phyloP scores from a whole-genome alignment of 2,888 invertebrate genomes.

The Galeruca laticollis region DNA sequence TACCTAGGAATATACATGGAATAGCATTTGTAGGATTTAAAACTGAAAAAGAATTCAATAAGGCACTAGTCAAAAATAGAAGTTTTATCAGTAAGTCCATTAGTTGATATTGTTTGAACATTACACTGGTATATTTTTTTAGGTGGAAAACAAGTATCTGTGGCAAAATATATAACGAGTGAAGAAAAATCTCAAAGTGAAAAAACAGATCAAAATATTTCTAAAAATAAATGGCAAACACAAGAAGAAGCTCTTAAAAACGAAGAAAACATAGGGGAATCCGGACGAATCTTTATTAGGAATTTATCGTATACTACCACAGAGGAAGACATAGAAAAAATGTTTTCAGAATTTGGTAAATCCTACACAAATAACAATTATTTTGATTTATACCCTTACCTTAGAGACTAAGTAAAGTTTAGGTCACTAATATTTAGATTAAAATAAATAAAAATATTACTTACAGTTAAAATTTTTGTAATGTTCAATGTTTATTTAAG shows the following conservation, averaged over 20 bases:
- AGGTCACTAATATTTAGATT: no score
- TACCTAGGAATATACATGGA: conserved; percentile 83
- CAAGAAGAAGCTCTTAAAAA: conserved; percentile 75
- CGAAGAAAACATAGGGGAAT: conserved; percentile 87
- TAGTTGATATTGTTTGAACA: conserved; percentile 25
- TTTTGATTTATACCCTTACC: background rate
- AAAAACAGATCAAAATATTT: conserved; percentile 50
- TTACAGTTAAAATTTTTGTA: no score
- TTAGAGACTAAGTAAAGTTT: no score
- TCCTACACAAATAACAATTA: conserved; percentile 14
- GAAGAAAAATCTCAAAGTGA: conserved; percentile 44
- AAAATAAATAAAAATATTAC: no score
- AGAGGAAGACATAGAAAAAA: conserved; percentile 84
- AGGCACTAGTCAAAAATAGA: conserved; percentile 86
- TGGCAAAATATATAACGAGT: conserved; percentile 60
- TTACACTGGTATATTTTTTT: conserved; percentile 49
- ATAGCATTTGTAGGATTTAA: conserved; percentile 94
- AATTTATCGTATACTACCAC: conserved; percentile 90
- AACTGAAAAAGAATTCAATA: conserved; percentile 82
- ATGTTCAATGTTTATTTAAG: conserved; percentile 64
- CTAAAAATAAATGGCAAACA: conserved; percentile 71
- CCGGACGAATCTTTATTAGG: conserved; percentile 92
- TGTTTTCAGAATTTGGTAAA: conserved; percentile 88
- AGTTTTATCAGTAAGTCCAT: conserved; percentile 80
- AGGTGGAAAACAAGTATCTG: conserved; percentile 61